These are phyloP conservation scores for Proteles cristata DNA, from an alignment of 2,113 vertebrate species.

Conservation along the genomic window DNA sequence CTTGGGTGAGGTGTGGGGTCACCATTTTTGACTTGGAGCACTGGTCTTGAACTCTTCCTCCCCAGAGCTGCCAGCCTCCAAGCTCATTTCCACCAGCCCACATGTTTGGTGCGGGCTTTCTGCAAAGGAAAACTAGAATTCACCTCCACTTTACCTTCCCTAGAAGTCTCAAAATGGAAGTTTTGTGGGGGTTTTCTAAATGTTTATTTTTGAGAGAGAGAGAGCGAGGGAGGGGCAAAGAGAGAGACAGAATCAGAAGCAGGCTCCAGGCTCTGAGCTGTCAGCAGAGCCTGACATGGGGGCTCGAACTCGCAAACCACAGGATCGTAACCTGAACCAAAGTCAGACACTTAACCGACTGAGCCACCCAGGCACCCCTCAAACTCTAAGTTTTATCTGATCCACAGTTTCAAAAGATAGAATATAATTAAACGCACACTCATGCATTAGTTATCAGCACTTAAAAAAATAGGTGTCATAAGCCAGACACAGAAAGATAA, in stretches of 20 bases:
- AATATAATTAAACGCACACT: background rate
- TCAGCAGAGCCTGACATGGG: too few relatives aligned
- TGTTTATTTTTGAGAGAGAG: too few relatives aligned
- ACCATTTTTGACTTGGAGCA: background rate
- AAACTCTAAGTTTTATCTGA: background rate
- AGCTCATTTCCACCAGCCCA: background rate
- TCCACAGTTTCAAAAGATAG: background rate
- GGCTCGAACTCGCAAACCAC: too few relatives aligned
- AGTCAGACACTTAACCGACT: too few relatives aligned
- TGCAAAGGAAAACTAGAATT: background rate
- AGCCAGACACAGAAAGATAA: background rate
- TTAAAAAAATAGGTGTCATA: background rate
- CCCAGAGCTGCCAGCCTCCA: background rate
- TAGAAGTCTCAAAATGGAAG: background rate
- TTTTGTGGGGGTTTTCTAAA: too few relatives aligned
- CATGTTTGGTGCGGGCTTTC: background rate
- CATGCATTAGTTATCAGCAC: background rate
- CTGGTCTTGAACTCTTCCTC: background rate
- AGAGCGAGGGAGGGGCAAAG: too few relatives aligned
- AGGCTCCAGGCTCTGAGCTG: too few relatives aligned
- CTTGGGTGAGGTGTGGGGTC: background rate
- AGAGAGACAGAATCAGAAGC: too few relatives aligned
- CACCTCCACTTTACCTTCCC: background rate
- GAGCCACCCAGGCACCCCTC: too few relatives aligned
- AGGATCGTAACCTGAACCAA: too few relatives aligned